These are phyloP conservation scores for Solenodon paradoxus DNA, from an alignment of 2,113 vertebrate species.

Conservation along the genomic window DNA sequence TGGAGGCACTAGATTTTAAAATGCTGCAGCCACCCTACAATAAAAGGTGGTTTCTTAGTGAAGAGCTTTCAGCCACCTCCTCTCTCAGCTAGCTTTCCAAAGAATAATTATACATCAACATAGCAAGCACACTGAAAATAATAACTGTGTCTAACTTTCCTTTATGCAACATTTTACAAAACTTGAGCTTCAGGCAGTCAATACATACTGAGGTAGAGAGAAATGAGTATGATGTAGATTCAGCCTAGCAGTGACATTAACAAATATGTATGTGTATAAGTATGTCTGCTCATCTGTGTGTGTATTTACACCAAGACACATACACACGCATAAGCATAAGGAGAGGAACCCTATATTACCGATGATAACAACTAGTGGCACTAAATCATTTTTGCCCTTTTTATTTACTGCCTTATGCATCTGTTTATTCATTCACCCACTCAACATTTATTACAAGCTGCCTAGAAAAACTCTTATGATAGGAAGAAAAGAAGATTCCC, in stretches of 20 bases:
- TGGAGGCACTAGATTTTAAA: slow-evolving; percentile 41
- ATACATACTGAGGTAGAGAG: neutral
- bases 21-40: neutral
- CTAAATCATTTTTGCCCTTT: neutral
- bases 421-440: neutral
- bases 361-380: neutral
- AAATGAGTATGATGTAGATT: neutral
- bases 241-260: neutral
- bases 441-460: neutral
- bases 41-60: slow-evolving; percentile 12
- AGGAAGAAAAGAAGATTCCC: neutral
- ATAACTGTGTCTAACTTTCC: neutral
- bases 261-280: neutral
- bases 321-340: accelerated
- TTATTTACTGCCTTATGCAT: neutral
- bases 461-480: neutral
- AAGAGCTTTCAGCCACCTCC: slow-evolving; percentile 16
- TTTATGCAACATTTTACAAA: neutral
- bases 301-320: neutral
- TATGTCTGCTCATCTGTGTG: neutral
- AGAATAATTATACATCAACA: slow-evolving; percentile 29
- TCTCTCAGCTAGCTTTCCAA: slow-evolving; percentile 9
- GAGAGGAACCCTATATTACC: neutral
- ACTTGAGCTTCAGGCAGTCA: neutral
- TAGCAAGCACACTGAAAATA: neutral